Evolutionary conservation across 2,797 vertebrate genomes (phyloP).

Genomic region (Sphenopsis melanotis): DNA sequence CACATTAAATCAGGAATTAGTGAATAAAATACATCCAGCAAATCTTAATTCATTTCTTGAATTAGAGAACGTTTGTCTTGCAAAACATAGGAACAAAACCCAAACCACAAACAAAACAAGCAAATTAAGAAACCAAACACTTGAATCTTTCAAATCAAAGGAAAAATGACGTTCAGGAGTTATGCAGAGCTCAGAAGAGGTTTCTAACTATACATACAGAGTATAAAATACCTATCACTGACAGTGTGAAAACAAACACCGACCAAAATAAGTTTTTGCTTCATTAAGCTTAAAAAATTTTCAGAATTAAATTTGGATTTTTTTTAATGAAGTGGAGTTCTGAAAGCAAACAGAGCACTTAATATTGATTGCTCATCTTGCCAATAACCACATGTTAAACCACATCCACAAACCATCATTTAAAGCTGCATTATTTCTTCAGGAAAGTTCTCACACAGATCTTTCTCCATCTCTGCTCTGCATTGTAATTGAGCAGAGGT

Average conservation of each 20-base stretch:
- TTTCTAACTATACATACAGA: not conserved
- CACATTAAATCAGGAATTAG: not conserved
- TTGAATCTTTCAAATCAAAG: not conserved
- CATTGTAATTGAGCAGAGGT: conserved; percentile 30
- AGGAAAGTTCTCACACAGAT: not conserved
- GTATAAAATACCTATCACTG: not conserved
- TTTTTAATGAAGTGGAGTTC: not conserved
- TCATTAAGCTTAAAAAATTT: not conserved
- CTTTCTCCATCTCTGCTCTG: not conserved
- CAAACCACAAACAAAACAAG: not conserved
- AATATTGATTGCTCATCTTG: not conserved
- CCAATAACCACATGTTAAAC: not conserved
- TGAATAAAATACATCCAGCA: not conserved
- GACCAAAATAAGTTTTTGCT: not conserved
- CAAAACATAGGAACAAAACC: not conserved
- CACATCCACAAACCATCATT: not conserved
- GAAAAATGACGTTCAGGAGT: not conserved
- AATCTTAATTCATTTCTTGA: not conserved
- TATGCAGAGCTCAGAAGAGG: not conserved
- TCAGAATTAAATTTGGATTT: not conserved
- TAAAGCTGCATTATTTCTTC: not conserved
- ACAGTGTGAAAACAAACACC: not conserved
- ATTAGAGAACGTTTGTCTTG: not conserved
- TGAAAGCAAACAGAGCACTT: not conserved
- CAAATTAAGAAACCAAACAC: not conserved